Percentiles rank a stretch among this genome's conserved stretches.
These are phyloP conservation scores for Loripinus fragilis DNA, from an alignment of 2,888 invertebrate species.

Conservation along the genomic window DNA sequence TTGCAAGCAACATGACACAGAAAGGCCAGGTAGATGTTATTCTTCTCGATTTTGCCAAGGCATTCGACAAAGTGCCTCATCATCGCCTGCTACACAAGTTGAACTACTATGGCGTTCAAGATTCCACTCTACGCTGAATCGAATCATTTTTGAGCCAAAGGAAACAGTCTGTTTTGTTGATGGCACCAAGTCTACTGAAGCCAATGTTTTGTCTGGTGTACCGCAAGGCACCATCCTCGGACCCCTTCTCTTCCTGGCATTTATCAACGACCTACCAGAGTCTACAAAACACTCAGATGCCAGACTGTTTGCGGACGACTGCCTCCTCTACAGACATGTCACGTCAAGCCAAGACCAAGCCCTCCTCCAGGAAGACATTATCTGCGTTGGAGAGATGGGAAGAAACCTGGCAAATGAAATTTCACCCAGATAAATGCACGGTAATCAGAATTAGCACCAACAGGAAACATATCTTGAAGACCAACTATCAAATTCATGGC, in stretches of 20 bases:
- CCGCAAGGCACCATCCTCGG: background rate
- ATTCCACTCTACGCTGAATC: conserved; percentile 12
- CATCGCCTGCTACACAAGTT: conserved; percentile 10
- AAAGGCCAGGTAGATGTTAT: conserved; percentile 24
- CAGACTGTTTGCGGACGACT: background rate
- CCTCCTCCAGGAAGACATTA: background rate
- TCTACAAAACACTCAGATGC: background rate
- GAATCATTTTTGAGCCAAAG: conserved; percentile 3
- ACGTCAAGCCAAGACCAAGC: background rate
- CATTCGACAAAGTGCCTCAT: conserved; percentile 22
- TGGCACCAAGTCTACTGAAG: background rate
- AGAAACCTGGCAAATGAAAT: background rate
- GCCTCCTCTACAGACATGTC: conserved; percentile 2
- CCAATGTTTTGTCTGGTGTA: background rate
- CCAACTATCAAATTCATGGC: background rate
- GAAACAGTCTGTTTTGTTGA: background rate
- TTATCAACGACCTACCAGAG: conserved; percentile 2
- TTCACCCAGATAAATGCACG: background rate
- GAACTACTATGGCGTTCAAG: conserved; percentile 6
- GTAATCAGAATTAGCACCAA: background rate
- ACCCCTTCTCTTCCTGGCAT: background rate
- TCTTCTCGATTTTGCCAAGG: conserved; percentile 24
- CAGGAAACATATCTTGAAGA: background rate
- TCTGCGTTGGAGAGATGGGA: background rate
- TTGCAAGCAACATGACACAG: background rate